A percentile compares a stretch with the other conserved stretches of the same genome.
Evolutionary conservation across 2,113 vertebrate species (phyloP).

Genomic region (Grallaria varia): DNA sequence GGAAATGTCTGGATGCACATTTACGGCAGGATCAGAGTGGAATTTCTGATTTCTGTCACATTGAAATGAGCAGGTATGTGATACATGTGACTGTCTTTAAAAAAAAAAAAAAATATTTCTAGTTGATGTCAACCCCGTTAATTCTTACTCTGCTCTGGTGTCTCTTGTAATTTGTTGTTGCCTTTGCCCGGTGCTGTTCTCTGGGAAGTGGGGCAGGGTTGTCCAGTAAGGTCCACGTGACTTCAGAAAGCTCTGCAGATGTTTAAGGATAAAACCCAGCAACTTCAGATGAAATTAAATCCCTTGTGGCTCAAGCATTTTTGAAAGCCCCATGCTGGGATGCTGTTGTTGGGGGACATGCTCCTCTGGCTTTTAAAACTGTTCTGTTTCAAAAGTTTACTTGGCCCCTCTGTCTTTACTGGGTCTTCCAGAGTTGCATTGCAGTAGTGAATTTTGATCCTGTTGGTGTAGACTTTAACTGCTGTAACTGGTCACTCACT

Average conservation of each 20-base stretch:
- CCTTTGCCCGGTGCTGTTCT: not conserved
- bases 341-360: not conserved
- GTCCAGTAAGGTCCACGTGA: not conserved
- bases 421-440: not conserved
- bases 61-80: not conserved
- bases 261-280: not conserved
- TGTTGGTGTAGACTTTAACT: not conserved
- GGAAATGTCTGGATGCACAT: not conserved
- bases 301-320: not conserved
- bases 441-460: not conserved
- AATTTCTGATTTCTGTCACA: not conserved
- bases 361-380: not conserved
- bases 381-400: not conserved
- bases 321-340: not conserved
- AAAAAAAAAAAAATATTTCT: not conserved
- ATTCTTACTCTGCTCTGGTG: not conserved
- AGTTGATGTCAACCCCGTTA: not conserved
- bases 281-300: not conserved
- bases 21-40: not conserved
- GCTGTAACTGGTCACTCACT: fast-evolving
- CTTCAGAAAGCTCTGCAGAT: not conserved
- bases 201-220: not conserved
- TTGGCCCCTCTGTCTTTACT: not conserved
- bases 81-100: not conserved
- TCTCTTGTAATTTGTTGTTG: not conserved